These are phyloP conservation scores for Cygnus buccinator DNA, from an alignment of 2,113 vertebrate species.

Conservation along the genomic window DNA sequence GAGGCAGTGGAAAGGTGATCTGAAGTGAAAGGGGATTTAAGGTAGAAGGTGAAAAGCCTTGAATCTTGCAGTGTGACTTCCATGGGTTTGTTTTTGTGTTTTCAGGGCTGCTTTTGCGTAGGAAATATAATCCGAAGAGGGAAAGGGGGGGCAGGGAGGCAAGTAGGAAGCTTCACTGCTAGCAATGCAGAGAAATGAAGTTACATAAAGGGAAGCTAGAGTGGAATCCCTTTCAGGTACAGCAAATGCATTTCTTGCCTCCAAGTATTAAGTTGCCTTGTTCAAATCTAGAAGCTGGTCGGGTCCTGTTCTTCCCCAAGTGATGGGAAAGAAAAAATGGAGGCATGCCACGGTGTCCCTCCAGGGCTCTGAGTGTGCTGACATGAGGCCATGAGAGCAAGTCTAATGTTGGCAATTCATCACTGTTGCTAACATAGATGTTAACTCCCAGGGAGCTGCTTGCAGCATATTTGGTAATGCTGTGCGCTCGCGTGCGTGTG, in stretches of 20 bases:
- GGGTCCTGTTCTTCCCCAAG: not conserved
- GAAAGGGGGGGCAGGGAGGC: not conserved
- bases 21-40: not conserved
- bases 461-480: fast-evolving
- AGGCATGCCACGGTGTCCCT: not conserved
- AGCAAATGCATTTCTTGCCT: not conserved
- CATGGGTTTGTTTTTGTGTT: not conserved
- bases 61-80: not conserved
- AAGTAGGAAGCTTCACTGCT: not conserved
- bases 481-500: not conserved
- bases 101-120: not conserved
- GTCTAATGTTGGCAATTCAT: not conserved
- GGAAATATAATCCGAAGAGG: not conserved
- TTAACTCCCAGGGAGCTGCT: not conserved
- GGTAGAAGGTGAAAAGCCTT: not conserved
- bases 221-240: not conserved
- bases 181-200: not conserved
- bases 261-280: not conserved
- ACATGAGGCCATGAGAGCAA: fast-evolving
- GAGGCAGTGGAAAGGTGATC: not conserved
- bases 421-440: fast-evolving
- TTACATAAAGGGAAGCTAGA: not conserved
- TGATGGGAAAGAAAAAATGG: not conserved
- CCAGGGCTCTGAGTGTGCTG: not conserved
- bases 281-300: fast-evolving